Percentiles rank a stretch among this genome's conserved stretches.
Evolutionary conservation across 2,888 invertebrate species (phyloP).

Genomic region (Drosophila eohydei): DNA sequence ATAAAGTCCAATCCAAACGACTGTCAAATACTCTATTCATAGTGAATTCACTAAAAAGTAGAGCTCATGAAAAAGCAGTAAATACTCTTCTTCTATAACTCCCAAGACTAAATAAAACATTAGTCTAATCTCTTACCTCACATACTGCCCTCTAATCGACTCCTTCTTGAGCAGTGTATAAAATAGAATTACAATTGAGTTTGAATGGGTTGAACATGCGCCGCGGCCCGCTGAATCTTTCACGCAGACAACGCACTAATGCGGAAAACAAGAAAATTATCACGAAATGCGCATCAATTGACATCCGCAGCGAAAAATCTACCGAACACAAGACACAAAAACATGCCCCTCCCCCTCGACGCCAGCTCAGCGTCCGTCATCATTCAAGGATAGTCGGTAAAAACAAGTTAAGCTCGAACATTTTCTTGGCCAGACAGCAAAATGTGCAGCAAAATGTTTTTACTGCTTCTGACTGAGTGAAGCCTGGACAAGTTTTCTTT

Average conservation of each 20-base stretch:
- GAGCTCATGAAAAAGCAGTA: neutral
- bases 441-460: constrained; percentile 47
- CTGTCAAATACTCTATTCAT: neutral
- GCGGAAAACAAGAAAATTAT: constrained; percentile 68
- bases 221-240: neutral
- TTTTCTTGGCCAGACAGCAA: constrained; percentile 51
- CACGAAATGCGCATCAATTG: constrained; percentile 66
- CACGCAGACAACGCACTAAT: constrained; percentile 48
- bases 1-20: neutral
- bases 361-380: constrained; percentile 1
- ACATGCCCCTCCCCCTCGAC: neutral
- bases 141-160: too few species aligned
- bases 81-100: neutral
- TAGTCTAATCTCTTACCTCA: neutral
- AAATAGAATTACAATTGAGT: constrained; percentile 34
- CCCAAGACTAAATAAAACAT: neutral
- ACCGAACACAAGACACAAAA: constrained; percentile 32
- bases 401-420: constrained; percentile 53
- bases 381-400: constrained; percentile 42
- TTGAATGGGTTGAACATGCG: constrained; percentile 32
- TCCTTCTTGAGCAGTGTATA: neutral
- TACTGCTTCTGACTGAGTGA: constrained; percentile 54
- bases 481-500: constrained; percentile 23
- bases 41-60: neutral
- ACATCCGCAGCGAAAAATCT: constrained; percentile 42